Conservation (phyloP, 2,113 vertebrate species). For the Castor canadensis region DNA sequence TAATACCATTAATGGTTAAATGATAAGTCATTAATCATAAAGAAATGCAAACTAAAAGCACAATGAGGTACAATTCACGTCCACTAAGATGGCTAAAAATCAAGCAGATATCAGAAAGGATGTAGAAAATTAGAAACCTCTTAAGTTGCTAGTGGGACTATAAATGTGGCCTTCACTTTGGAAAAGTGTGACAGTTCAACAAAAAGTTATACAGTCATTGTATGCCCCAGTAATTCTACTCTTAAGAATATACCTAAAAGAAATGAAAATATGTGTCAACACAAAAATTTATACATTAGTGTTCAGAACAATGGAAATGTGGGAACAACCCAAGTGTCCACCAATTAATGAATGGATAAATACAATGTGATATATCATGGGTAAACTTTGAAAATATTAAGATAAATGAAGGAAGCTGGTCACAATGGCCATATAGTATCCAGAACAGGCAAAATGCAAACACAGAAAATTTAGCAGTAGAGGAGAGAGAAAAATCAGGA, state of each 20-base stretch:
- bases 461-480: not conserved
- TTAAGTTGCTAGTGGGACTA: not conserved
- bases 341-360: not conserved
- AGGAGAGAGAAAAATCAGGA: not conserved
- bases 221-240: not conserved
- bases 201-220: not conserved
- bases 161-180: not conserved
- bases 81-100: not conserved
- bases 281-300: not conserved
- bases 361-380: not conserved
- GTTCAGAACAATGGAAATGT: not conserved
- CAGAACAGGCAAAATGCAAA: not conserved
- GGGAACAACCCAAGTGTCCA: not conserved
- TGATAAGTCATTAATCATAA: not conserved
- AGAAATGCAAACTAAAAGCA: slow-evolving; percentile 38
- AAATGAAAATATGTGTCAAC: not conserved
- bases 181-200: not conserved
- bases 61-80: not conserved
- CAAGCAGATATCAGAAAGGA: not conserved
- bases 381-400: not conserved
- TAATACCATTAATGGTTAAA: not conserved
- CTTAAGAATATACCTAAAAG: not conserved
- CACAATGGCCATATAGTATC: not conserved
- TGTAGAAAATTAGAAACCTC: not conserved
- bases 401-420: not conserved